These are phyloP conservation scores for Macrostomum lignano DNA, from an alignment of 1,140 invertebrate genomes.

Conservation along the genomic window DNA sequence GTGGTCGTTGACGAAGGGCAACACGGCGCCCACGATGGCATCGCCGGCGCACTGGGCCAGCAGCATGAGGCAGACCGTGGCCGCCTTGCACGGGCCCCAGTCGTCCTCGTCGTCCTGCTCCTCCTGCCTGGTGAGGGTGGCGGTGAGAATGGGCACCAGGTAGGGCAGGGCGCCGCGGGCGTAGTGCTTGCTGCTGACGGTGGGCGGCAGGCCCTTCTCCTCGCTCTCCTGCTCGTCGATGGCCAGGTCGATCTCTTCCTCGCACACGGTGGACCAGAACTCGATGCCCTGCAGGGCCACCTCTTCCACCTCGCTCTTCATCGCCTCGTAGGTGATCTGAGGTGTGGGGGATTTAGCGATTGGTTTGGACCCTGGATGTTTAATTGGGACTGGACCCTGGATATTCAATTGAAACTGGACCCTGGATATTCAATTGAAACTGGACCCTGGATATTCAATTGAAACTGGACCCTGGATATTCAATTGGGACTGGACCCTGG, in stretches of 20 bases:
- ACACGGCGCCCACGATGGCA: conserved; percentile 66
- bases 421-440: too few relatives aligned
- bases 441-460: too few relatives aligned
- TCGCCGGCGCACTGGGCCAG: conserved; percentile 85
- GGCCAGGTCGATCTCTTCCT: conserved; percentile 84
- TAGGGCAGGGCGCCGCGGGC: conserved; percentile 79
- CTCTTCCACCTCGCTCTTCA: conserved; percentile 82
- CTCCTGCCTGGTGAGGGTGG: conserved; percentile 66
- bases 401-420: too few relatives aligned
- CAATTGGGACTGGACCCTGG: too few relatives aligned
- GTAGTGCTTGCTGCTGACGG: conserved; percentile 56
- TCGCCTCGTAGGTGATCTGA: conserved; percentile 92
- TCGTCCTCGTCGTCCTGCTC: conserved; percentile 73
- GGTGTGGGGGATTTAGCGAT: too few relatives aligned
- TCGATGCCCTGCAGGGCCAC: conserved; percentile 92
- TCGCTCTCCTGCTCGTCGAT: conserved; percentile 55
- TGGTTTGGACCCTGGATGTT: too few relatives aligned
- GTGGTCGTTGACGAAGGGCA: conserved; percentile 85
- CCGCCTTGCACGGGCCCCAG: conserved; percentile 96
- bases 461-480: too few relatives aligned
- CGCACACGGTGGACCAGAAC: conserved; percentile 98
- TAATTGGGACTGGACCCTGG: too few relatives aligned
- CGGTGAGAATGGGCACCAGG: conserved; percentile 66
- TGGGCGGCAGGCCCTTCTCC: conserved; percentile 46
- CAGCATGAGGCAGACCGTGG: conserved; percentile 93